Conservation (phyloP, 2,797 vertebrate genomes). For the Sebastes nivosus region DNA sequence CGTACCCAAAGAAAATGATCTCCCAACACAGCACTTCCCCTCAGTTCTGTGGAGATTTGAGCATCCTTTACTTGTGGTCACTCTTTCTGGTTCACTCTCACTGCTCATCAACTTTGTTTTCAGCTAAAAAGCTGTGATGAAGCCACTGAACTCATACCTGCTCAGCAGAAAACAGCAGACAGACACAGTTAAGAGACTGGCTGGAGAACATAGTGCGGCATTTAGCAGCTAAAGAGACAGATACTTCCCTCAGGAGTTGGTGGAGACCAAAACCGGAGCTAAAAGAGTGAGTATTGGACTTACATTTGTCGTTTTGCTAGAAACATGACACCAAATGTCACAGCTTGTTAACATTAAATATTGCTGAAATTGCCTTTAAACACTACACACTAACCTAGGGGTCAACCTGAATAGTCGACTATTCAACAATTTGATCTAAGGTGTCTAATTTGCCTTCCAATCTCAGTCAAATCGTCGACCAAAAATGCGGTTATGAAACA, state of each 20-base stretch:
- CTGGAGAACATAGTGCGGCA: neutral
- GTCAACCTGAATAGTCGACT: neutral
- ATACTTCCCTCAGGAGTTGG: neutral
- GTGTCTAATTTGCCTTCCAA: neutral
- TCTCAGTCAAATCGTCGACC: neutral
- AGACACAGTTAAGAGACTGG: neutral
- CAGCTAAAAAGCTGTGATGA: neutral
- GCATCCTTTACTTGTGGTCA: too few relatives aligned
- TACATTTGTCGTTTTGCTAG: neutral
- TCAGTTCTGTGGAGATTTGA: neutral
- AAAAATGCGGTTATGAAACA: neutral
- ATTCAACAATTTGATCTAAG: neutral
- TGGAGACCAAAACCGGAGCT: neutral
- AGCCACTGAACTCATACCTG: neutral
- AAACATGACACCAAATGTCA: neutral
- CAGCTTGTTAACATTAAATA: neutral
- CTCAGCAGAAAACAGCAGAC: neutral
- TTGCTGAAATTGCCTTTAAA: neutral
- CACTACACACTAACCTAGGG: neutral
- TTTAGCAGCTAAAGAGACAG: neutral
- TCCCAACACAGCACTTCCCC: neutral
- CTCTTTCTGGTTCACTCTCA: too few relatives aligned
- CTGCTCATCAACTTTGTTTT: too few relatives aligned
- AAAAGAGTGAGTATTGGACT: neutral
- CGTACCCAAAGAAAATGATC: neutral